A percentile compares a stretch with the other conserved stretches of the same genome.
Evolutionary conservation across 2,113 vertebrate species (phyloP).

Genomic region (Sinocyclocheilus maitianheensis): DNA sequence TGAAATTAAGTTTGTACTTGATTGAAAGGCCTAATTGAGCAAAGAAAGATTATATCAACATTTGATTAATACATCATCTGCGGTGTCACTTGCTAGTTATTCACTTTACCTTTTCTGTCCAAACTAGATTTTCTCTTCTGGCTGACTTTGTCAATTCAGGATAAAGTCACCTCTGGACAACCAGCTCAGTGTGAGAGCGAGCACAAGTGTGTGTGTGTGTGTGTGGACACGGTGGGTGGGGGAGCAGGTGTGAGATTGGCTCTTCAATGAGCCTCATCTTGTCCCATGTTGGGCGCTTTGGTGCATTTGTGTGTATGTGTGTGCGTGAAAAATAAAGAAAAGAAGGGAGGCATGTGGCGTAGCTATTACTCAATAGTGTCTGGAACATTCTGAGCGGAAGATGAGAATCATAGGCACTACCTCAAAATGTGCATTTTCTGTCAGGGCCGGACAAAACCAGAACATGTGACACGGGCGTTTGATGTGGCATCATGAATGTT

Average conservation of each 20-base stretch:
- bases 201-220: conserved; percentile 35
- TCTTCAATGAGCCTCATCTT: conserved; percentile 46
- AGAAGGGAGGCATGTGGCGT: conserved; percentile 57
- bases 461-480: background rate
- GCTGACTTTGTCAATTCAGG: conserved; percentile 56
- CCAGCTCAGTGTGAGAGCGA: conserved; percentile 54
- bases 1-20: background rate
- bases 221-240: conserved; percentile 46
- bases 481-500: background rate
- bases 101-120: background rate
- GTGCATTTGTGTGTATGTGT: conserved; percentile 43
- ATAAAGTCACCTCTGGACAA: conserved; percentile 73
- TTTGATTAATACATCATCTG: conserved; percentile 9
- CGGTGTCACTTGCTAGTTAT: background rate
- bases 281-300: conserved; percentile 46
- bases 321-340: conserved; percentile 35
- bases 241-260: conserved; percentile 50
- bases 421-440: conserved; percentile 11
- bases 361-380: conserved; percentile 60
- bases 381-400: conserved; percentile 59
- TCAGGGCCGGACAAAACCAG: background rate
- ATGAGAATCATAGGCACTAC: conserved; percentile 55
- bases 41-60: conserved; percentile 1
- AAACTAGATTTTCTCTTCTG: background rate
- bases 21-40: conserved; percentile 4